phyloP scores from a whole-genome alignment of 2,113 vertebrate genomes.

The Geococcyx californianus region DNA sequence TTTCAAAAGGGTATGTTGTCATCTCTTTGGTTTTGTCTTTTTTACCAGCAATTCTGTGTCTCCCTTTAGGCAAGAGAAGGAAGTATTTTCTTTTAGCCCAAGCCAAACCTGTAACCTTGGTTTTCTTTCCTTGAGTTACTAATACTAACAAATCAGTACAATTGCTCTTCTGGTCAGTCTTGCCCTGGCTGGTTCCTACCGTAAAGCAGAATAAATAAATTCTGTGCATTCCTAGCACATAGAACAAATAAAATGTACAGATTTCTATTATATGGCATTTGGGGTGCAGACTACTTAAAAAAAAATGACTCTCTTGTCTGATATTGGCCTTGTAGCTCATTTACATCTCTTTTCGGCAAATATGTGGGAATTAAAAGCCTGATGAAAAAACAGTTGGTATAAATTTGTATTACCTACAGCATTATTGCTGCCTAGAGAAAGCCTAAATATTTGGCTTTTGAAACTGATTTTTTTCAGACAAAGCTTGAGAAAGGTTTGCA shows the following conservation, averaged over 20 bases:
- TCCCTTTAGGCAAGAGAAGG: neutral
- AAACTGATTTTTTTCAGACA: neutral
- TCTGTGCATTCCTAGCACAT: neutral
- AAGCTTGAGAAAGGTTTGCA: neutral
- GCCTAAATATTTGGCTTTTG: neutral
- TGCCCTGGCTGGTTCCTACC: neutral
- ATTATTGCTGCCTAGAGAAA: neutral
- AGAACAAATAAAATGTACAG: neutral
- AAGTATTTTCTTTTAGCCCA: neutral
- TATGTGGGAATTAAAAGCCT: neutral
- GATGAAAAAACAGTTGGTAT: neutral
- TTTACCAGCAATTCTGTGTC: neutral
- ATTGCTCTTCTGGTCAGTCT: neutral
- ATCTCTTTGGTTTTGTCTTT: neutral
- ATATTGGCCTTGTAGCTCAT: neutral
- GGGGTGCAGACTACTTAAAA: neutral
- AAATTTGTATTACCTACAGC: neutral
- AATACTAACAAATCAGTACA: neutral
- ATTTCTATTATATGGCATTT: neutral
- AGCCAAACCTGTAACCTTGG: neutral
- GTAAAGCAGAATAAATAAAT: neutral
- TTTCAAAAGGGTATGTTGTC: neutral
- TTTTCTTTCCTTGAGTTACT: neutral
- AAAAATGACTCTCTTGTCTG: neutral
- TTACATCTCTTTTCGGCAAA: accelerated